Evolutionary conservation across 2,888 invertebrate genomes (phyloP).

Genomic region (Andrena fulva): DNA sequence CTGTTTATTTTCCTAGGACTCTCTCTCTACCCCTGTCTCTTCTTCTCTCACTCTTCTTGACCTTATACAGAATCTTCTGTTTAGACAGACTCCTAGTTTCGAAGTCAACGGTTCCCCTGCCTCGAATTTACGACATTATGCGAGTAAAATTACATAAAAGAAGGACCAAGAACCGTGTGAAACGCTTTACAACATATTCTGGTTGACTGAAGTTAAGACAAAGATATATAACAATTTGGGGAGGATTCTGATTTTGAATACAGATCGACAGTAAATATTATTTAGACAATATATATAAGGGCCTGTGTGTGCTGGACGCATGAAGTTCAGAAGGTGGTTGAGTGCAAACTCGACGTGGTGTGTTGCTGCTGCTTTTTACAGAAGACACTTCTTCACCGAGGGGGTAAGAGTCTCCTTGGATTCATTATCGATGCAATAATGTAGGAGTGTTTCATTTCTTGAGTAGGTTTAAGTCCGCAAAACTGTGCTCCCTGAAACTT

Average conservation of each 20-base stretch:
- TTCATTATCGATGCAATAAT: no score
- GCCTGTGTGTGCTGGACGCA: neutral
- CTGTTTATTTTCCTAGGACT: constrained; percentile 31
- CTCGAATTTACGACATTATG: neutral
- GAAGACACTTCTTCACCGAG: neutral
- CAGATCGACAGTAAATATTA: neutral
- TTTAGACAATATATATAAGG: neutral
- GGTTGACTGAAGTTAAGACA: no score
- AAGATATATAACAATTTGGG: neutral
- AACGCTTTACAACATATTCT: neutral
- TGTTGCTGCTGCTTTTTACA: neutral
- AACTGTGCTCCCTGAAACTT: no score
- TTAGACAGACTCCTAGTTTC: constrained; percentile 26
- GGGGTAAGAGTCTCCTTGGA: constrained; percentile 1
- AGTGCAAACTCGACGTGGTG: neutral
- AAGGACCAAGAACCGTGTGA: neutral
- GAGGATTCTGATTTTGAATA: neutral
- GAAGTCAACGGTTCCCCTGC: constrained; percentile 34
- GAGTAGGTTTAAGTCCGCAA: no score
- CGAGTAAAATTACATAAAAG: neutral
- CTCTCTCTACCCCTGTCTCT: neutral
- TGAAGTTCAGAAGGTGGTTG: neutral
- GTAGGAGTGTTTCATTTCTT: no score
- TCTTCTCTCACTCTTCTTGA: neutral
- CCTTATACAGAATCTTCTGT: neutral